Evolutionary conservation across 2,113 vertebrate genomes (phyloP).

Genomic region (Gorsachius goisagi): DNA sequence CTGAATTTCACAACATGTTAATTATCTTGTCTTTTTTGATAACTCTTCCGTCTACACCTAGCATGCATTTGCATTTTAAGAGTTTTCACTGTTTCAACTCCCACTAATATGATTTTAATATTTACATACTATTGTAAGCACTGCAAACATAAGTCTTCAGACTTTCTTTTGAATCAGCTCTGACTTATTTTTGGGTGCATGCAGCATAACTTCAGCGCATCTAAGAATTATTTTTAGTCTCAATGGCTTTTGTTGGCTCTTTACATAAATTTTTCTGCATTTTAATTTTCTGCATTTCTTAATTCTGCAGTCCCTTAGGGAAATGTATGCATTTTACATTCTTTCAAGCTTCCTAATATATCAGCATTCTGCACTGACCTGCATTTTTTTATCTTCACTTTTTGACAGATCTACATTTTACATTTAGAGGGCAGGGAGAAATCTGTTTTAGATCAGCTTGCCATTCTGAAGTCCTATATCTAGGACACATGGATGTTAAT

Average conservation of each 20-base stretch:
- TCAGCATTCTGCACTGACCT: not conserved
- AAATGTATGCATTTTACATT: not conserved
- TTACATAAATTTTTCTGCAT: not conserved
- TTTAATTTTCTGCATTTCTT: not conserved
- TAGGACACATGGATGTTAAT: not conserved
- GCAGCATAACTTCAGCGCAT: not conserved
- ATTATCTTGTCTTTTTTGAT: not conserved
- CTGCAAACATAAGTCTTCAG: not conserved
- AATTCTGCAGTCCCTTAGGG: not conserved
- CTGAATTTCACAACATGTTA: constrained; percentile 3
- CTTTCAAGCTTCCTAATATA: not conserved
- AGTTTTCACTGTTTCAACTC: constrained; percentile 3
- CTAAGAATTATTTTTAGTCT: not conserved
- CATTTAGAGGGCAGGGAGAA: not conserved
- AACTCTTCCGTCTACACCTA: not conserved
- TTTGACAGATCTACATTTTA: not conserved
- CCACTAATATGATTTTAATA: not conserved
- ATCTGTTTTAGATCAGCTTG: not conserved
- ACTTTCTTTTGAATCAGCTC: not conserved
- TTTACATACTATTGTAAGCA: not conserved
- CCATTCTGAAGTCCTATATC: not conserved
- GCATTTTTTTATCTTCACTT: not conserved
- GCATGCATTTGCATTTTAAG: not conserved
- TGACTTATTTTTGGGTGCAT: not conserved
- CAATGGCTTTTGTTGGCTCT: not conserved